Evolutionary conservation across 2,888 invertebrate genomes (phyloP).

Genomic region (Imbricaverruca yamaguchii): DNA sequence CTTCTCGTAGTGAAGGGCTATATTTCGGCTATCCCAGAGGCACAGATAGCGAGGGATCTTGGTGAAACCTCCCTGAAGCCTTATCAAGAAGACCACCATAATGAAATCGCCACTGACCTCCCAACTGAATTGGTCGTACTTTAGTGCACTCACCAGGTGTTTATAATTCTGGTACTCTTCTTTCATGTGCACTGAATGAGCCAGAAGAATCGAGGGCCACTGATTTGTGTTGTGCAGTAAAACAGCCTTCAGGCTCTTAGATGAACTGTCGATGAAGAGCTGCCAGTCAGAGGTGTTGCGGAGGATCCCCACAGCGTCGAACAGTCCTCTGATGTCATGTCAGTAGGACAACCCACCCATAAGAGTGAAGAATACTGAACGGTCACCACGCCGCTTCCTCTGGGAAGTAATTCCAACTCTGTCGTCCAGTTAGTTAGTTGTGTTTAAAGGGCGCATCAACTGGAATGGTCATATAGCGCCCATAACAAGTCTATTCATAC

Average conservation of each 20-base stretch:
- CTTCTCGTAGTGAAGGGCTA: slow-evolving; percentile 26
- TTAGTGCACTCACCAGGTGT: slow-evolving; percentile 34
- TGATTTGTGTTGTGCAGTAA: too few relatives aligned
- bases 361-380: neutral
- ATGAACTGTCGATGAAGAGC: slow-evolving; percentile 29
- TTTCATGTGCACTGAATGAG: slow-evolving; percentile 36
- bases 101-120: slow-evolving; percentile 37
- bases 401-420: neutral
- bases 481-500: too few relatives aligned
- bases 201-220: slow-evolving; percentile 31
- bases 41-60: slow-evolving; percentile 28
- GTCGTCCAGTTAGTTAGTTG: neutral
- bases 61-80: slow-evolving; percentile 32
- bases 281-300: neutral
- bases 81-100: slow-evolving; percentile 35
- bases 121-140: slow-evolving; percentile 35
- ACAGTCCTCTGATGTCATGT: neutral
- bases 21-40: slow-evolving; percentile 31
- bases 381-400: neutral
- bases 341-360: neutral
- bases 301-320: neutral
- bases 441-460: too few relatives aligned
- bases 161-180: slow-evolving; percentile 37
- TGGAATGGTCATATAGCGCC: too few relatives aligned
- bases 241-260: slow-evolving; percentile 13